Conservation (phyloP, 2,113 vertebrate genomes). For the Podarcis raffonei region DNA sequence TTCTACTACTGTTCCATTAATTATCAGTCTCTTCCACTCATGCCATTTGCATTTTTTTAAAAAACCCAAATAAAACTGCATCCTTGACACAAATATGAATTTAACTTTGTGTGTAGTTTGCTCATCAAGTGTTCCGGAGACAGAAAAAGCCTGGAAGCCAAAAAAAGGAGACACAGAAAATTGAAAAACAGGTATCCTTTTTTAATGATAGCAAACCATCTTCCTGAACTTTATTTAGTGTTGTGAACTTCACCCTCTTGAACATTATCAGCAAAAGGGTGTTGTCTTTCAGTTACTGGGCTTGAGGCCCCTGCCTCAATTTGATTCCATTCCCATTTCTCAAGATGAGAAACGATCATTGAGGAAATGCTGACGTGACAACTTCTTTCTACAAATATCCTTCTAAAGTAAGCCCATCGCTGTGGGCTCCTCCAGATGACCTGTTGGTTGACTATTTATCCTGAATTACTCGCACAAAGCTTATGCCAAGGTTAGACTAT, state of each 20-base stretch:
- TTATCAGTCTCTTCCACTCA: not conserved
- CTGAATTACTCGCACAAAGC: no score
- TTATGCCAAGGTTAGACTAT: no score
- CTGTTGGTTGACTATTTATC: not conserved
- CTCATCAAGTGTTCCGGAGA: not conserved
- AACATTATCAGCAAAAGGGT: no score
- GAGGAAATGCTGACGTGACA: constrained; percentile 14
- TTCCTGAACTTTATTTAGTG: not conserved
- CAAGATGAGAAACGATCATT: constrained; percentile 14
- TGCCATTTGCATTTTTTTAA: no score
- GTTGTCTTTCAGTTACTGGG: not conserved
- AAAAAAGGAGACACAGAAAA: not conserved
- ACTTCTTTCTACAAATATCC: not conserved
- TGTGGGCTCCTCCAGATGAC: constrained; percentile 10
- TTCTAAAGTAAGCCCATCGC: not conserved
- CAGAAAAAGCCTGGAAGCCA: not conserved
- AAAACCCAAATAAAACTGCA: no score
- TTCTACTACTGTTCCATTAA: not conserved
- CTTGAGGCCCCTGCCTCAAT: not conserved
- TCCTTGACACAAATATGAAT: not conserved
- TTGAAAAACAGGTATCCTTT: not conserved
- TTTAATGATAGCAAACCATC: not conserved
- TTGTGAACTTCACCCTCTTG: not conserved
- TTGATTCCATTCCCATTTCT: not conserved
- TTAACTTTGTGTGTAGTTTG: not conserved